Evolutionary conservation across 2,888 invertebrate genomes (phyloP).

Genomic region (Tetramorium bicarinatum): DNA sequence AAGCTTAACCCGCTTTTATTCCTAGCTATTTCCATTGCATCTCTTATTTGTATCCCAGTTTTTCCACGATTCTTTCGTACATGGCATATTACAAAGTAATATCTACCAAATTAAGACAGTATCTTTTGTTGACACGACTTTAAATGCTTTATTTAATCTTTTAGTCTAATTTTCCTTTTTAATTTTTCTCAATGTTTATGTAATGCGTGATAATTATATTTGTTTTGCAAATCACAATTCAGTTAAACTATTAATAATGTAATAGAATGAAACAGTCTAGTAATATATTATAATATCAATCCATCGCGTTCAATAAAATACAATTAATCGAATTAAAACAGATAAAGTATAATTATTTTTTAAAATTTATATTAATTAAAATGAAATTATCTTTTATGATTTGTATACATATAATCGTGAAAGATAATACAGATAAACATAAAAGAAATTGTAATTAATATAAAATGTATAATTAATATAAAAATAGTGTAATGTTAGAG

Average conservation of each 20-base stretch:
- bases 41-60: conserved; percentile 50
- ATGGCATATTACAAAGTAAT: conserved; percentile 17
- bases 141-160: conserved; percentile 5
- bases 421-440: not conserved
- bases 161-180: conserved; percentile 3
- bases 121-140: conserved; percentile 1
- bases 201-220: conserved; percentile 27
- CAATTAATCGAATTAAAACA: not conserved
- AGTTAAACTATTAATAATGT: not conserved
- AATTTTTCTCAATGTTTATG: conserved; percentile 26
- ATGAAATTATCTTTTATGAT: not conserved
- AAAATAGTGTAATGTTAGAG: not conserved
- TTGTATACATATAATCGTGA: not conserved
- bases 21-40: conserved; percentile 64
- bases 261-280: not conserved
- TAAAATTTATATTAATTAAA: not conserved
- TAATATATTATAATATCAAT: not conserved
- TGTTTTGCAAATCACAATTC: not conserved
- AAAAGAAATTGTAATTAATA: not conserved
- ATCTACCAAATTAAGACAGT: conserved; percentile 8
- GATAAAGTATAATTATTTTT: conserved; percentile 17
- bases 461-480: not conserved
- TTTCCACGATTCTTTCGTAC: conserved; percentile 7
- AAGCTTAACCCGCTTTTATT: conserved; percentile 73
- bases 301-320: not conserved